Conservation (phyloP, 2,797 vertebrate genomes). For the Eupleurogrammus muticus region DNA sequence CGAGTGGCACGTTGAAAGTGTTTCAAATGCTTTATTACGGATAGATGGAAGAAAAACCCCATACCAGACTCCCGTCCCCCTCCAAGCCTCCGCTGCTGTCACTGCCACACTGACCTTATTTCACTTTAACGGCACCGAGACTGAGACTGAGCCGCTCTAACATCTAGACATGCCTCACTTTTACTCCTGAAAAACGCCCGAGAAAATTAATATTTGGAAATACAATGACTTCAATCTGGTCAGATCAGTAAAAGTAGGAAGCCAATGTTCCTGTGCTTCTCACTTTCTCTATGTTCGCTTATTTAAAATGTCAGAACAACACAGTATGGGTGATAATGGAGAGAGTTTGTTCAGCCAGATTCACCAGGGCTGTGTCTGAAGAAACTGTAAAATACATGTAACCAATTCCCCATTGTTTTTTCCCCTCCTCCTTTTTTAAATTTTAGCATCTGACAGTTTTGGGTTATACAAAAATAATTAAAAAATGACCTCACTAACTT, state of each 20-base stretch:
- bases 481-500: too few relatives aligned
- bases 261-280: not conserved
- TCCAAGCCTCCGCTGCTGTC: not conserved
- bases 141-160: not conserved
- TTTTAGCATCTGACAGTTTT: too few relatives aligned
- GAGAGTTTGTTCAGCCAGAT: not conserved
- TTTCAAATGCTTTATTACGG: constrained; percentile 24
- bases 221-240: not conserved
- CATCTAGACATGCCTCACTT: not conserved
- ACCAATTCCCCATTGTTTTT: too few relatives aligned
- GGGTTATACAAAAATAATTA: too few relatives aligned
- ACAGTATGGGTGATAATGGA: constrained; percentile 4
- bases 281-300: not conserved
- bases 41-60: constrained; percentile 14
- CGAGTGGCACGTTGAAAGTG: constrained; percentile 6
- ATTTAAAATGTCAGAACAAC: constrained; percentile 24
- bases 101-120: constrained; percentile 12
- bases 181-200: not conserved
- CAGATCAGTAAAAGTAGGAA: not conserved
- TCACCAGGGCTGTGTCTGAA: not conserved
- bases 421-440: too few relatives aligned
- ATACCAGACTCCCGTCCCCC: constrained; percentile 12
- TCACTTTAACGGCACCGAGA: constrained; percentile 11
- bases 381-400: too few relatives aligned
- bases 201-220: not conserved